These are phyloP conservation scores for Limosa lapponica DNA, from an alignment of 2,797 vertebrate genomes.

Conservation along the genomic window DNA sequence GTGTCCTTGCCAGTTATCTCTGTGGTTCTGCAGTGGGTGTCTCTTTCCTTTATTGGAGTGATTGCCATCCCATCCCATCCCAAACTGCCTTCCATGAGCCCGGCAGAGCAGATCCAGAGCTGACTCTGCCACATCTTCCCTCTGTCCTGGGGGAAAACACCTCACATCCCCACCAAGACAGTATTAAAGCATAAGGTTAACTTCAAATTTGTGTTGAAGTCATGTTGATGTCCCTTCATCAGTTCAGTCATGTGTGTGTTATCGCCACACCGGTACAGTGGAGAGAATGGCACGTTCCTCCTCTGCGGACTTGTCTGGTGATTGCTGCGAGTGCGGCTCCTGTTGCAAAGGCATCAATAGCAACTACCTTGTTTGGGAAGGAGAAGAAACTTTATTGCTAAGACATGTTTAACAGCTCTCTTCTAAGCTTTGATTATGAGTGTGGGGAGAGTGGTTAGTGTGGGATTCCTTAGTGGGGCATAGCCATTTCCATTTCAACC, in stretches of 20 bases:
- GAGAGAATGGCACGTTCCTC: accelerated
- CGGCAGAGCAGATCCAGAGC: neutral
- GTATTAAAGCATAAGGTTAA: neutral
- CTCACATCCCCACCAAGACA: neutral
- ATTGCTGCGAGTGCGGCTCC: neutral
- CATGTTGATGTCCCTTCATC: accelerated
- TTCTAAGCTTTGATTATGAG: neutral
- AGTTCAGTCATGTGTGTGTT: accelerated
- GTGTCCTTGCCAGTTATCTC: neutral
- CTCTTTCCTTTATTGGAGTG: neutral
- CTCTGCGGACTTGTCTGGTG: neutral
- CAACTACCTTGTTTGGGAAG: neutral
- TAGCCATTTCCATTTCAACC: neutral
- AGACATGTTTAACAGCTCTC: neutral
- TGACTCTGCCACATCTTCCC: neutral
- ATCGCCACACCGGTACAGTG: accelerated
- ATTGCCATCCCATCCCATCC: neutral
- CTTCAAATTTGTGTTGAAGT: neutral
- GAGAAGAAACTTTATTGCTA: neutral
- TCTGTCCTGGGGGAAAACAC: neutral
- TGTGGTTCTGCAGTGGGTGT: neutral
- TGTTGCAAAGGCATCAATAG: neutral
- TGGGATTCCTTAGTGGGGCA: neutral
- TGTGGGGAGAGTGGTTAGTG: neutral
- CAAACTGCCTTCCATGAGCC: neutral